These are phyloP conservation scores for Cephus runcator DNA, from an alignment of 2,888 invertebrate genomes.

Conservation along the genomic window DNA sequence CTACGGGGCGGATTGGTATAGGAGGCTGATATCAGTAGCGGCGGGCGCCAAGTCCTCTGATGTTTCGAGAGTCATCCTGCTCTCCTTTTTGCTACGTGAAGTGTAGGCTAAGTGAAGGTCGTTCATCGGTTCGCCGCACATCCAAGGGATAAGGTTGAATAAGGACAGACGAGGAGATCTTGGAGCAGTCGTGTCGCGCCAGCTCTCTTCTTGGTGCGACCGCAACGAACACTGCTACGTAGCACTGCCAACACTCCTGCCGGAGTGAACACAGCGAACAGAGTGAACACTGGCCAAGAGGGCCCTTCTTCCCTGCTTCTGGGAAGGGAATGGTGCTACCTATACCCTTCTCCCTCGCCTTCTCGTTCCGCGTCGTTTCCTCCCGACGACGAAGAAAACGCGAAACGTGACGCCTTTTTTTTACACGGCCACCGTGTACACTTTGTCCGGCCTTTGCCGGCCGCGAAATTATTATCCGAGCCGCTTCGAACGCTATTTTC, in stretches of 20 bases:
- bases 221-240: constrained; percentile 52
- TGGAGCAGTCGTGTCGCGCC: constrained; percentile 25
- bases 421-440: not conserved
- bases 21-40: constrained; percentile 28
- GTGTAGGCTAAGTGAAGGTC: constrained; percentile 51
- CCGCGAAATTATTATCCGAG: constrained; percentile 39
- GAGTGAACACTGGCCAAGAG: not conserved
- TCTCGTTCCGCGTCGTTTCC: constrained; percentile 14
- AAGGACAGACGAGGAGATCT: constrained; percentile 5
- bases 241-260: constrained; percentile 24
- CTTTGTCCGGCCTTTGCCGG: not conserved
- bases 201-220: constrained; percentile 47
- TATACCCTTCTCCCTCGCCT: not conserved
- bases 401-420: constrained; percentile 34
- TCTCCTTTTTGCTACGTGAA: constrained; percentile 46
- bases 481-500: constrained; percentile 16
- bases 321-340: constrained; percentile 39
- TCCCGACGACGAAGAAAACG: constrained; percentile 30
- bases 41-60: constrained; percentile 50
- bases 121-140: constrained; percentile 28
- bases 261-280: not conserved
- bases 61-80: constrained; percentile 49
- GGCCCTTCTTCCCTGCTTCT: constrained; percentile 41
- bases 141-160: constrained; percentile 8
- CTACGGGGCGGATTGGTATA: not conserved